phyloP scores from a whole-genome alignment of 2,113 vertebrate genomes.

The Dromas ardeola region DNA sequence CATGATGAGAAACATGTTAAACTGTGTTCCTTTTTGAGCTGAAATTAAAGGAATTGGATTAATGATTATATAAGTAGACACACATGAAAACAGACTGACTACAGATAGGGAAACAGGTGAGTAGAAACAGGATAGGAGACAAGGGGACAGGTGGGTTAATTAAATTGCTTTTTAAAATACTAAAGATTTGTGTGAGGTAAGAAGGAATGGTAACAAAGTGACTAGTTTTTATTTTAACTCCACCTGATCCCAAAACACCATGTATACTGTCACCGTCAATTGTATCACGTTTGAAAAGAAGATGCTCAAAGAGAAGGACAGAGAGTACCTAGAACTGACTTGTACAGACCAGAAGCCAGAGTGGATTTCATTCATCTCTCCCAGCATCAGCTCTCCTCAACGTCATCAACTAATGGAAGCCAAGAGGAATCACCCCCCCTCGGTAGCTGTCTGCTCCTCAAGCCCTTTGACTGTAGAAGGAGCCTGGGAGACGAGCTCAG shows the following conservation, averaged over 20 bases:
- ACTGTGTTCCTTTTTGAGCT: neutral
- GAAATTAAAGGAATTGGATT: conserved; percentile 54
- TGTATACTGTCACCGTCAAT: neutral
- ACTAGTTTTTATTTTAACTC: neutral
- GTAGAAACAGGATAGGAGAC: neutral
- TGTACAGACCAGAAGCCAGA: neutral
- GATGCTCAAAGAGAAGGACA: neutral
- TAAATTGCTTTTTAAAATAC: neutral
- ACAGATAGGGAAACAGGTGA: conserved; percentile 31
- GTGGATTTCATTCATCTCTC: neutral
- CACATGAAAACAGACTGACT: neutral
- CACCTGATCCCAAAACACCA: rapidly evolving
- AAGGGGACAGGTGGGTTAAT: conserved; percentile 16
- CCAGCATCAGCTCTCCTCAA: neutral
- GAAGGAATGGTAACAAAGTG: neutral
- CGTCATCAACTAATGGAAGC: neutral
- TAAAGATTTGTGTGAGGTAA: neutral
- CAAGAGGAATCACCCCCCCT: neutral
- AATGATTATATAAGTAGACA: conserved; percentile 12
- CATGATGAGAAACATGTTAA: neutral
- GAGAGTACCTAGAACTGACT: neutral
- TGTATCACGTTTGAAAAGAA: neutral
- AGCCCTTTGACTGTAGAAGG: neutral
- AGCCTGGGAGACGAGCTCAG: neutral
- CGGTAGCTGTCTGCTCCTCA: neutral